These are phyloP conservation scores for Baryphthengus martii DNA, from an alignment of 2,113 vertebrate species.

Conservation along the genomic window DNA sequence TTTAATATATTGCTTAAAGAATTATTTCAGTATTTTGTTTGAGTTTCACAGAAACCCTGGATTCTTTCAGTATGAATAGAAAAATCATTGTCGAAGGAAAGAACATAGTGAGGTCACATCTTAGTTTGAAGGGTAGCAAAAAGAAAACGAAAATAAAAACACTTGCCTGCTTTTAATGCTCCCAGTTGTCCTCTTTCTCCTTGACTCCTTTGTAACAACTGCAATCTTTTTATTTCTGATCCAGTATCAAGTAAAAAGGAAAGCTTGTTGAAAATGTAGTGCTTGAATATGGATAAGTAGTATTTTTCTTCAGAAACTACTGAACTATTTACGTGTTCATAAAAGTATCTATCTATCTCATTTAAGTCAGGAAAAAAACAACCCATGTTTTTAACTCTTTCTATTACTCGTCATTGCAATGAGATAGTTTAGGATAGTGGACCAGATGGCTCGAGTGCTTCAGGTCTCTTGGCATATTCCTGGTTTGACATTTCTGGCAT, in stretches of 20 bases:
- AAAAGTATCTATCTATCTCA: not conserved
- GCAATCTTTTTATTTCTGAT: not conserved
- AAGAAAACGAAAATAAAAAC: conserved; percentile 33
- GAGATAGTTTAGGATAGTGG: not conserved
- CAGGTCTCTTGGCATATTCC: not conserved
- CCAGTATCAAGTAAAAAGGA: not conserved
- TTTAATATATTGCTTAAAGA: not conserved
- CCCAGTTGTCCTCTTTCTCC: conserved; percentile 16
- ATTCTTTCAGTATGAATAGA: not conserved
- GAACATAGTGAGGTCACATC: not conserved
- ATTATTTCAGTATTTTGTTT: not conserved
- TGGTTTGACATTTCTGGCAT: not conserved
- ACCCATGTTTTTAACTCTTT: not conserved
- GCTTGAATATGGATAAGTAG: not conserved
- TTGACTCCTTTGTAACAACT: conserved; percentile 17
- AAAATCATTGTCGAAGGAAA: conserved; percentile 24
- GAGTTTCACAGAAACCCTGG: not conserved
- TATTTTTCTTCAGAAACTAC: not conserved
- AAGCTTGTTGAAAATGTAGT: not conserved
- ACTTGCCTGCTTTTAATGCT: conserved; percentile 14
- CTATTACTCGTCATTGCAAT: not conserved
- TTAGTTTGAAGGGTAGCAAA: conserved; percentile 12
- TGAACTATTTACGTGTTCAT: not conserved
- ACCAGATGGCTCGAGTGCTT: not conserved
- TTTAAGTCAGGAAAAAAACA: not conserved